Conservation (phyloP, 2,113 vertebrate species). For the Lampris megalopsis region DNA sequence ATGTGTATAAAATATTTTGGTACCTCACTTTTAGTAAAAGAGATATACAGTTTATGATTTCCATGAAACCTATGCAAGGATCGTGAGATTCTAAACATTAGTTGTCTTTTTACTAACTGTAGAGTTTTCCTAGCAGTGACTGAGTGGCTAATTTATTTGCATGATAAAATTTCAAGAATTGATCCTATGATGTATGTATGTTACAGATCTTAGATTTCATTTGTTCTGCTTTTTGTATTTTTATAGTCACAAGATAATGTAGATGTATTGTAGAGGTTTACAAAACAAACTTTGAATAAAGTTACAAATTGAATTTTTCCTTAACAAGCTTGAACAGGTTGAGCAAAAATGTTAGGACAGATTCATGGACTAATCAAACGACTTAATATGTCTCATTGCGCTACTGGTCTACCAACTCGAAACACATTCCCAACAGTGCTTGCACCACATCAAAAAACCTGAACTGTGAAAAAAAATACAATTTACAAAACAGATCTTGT, state of each 20-base stretch:
- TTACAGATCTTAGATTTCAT: constrained; percentile 21
- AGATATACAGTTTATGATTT: neutral
- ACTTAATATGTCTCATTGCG: too few relatives aligned
- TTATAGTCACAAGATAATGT: constrained; percentile 35
- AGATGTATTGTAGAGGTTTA: constrained; percentile 59
- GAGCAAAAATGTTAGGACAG: neutral
- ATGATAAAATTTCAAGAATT: constrained; percentile 16
- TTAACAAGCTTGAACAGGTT: neutral
- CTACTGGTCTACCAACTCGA: neutral
- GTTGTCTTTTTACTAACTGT: neutral
- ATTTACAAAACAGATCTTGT: constrained; percentile 31
- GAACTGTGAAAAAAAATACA: constrained; percentile 10
- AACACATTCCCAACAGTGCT: too few relatives aligned
- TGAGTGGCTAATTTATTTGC: constrained; percentile 13
- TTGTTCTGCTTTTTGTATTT: constrained; percentile 31
- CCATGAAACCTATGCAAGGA: constrained; percentile 57
- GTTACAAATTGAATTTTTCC: constrained; percentile 19
- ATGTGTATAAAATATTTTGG: neutral
- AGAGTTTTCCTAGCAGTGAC: neutral
- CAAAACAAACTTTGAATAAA: constrained; percentile 51
- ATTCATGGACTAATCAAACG: neutral
- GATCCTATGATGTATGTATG: constrained; percentile 10
- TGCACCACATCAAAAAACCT: neutral
- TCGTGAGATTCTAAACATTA: constrained; percentile 11
- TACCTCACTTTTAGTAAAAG: neutral